These are phyloP conservation scores for Nautilus pompilius DNA, from an alignment of 1,140 invertebrate species.

Conservation along the genomic window DNA sequence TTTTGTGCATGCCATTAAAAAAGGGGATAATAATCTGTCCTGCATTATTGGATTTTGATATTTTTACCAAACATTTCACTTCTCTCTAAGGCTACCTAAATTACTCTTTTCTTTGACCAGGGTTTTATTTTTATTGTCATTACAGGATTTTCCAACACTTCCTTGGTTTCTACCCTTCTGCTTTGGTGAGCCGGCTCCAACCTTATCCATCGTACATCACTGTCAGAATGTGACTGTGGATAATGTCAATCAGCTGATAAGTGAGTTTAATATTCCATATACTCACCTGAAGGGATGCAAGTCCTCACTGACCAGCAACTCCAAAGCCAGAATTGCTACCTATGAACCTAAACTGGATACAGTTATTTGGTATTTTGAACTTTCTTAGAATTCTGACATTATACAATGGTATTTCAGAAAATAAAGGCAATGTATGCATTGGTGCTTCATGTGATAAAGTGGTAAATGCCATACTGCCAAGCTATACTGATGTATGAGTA, in stretches of 20 bases:
- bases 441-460: no score
- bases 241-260: slow-evolving; percentile 41
- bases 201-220: slow-evolving; percentile 17
- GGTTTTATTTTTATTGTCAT: slow-evolving; percentile 4
- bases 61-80: no score
- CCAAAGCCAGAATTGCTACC: slow-evolving; percentile 31
- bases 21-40: no score
- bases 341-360: slow-evolving; percentile 38
- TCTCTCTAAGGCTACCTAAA: no score
- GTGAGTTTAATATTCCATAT: slow-evolving; percentile 35
- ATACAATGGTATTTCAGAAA: no score
- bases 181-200: slow-evolving; percentile 35
- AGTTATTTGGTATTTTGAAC: slow-evolving; percentile 49
- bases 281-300: slow-evolving; percentile 33
- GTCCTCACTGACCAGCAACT: slow-evolving; percentile 24
- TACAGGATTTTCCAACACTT: slow-evolving; percentile 40
- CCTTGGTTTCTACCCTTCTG: slow-evolving; percentile 50
- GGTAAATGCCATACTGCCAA: no score
- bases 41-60: no score
- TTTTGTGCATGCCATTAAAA: no score
- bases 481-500: no score
- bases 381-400: no score
- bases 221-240: slow-evolving; percentile 30
- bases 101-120: no score
- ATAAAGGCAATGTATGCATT: no score